Evolutionary conservation across 2,113 vertebrate species (phyloP).

Genomic region (Cardinalis cardinalis): DNA sequence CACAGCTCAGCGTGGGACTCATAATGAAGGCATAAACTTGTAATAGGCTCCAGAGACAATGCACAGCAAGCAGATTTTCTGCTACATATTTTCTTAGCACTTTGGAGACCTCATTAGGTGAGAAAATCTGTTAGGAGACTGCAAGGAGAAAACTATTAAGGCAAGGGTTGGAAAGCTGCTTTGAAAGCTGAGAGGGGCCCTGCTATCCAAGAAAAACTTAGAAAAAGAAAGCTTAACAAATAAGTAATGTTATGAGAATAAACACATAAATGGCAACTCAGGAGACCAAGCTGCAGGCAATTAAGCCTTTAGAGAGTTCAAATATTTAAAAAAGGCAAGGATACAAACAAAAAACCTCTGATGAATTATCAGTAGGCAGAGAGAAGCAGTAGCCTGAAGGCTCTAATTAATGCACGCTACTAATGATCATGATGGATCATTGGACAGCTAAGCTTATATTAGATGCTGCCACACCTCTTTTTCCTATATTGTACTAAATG

Average conservation of each 20-base stretch:
- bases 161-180: background rate
- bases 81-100: background rate
- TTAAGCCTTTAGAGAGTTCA: background rate
- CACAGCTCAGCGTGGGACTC: background rate
- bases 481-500: background rate
- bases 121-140: conserved; percentile 19
- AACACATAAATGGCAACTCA: background rate
- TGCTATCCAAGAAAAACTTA: background rate
- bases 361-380: background rate
- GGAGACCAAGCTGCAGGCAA: background rate
- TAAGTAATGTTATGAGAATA: background rate
- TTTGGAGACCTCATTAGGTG: conserved; percentile 31
- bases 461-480: conserved; percentile 4
- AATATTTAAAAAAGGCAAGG: conserved; percentile 1
- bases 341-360: background rate
- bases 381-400: background rate
- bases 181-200: background rate
- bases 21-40: conserved; percentile 1
- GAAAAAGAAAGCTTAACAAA: conserved; percentile 7
- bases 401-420: background rate
- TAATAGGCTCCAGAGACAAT: background rate
- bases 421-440: background rate
- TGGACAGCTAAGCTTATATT: background rate
- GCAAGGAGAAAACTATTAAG: background rate
- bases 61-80: background rate